Percentiles rank a stretch among this genome's conserved stretches.
These are phyloP conservation scores for Novumbra hubbsi DNA, from an alignment of 2,797 vertebrate genomes.

Conservation along the genomic window DNA sequence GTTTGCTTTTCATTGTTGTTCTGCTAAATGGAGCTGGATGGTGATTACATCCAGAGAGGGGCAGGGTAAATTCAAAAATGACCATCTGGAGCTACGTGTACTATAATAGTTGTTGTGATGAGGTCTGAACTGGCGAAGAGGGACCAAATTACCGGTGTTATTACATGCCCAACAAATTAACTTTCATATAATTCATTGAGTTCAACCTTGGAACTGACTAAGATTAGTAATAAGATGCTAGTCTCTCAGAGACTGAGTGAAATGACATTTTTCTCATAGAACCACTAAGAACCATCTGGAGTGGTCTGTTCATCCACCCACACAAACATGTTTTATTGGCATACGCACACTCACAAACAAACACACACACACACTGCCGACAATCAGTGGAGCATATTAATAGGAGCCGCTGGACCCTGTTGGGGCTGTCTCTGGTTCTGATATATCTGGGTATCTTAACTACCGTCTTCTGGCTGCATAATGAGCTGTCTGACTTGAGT, in stretches of 20 bases:
- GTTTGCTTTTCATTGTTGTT: neutral
- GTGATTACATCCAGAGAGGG: neutral
- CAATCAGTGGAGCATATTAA: neutral
- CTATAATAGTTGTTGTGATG: neutral
- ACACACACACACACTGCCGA: conserved; percentile 7
- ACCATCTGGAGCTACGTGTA: neutral
- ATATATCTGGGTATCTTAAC: conserved; percentile 1
- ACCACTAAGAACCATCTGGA: neutral
- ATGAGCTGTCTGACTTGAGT: conserved; percentile 16
- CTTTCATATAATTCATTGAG: neutral
- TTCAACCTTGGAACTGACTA: neutral
- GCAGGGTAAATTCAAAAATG: neutral
- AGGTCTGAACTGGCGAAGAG: no score
- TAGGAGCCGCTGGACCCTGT: neutral
- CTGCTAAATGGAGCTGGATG: neutral
- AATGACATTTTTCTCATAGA: neutral
- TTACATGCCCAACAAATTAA: no score
- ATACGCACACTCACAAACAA: neutral
- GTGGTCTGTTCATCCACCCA: conserved; percentile 14
- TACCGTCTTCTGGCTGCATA: neutral
- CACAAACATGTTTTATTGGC: conserved; percentile 3
- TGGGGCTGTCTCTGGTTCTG: neutral
- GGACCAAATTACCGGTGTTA: no score
- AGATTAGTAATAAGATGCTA: neutral
- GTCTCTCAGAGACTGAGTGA: neutral